Conservation (phyloP, 2,888 invertebrate species). For the Villa cingulata region DNA sequence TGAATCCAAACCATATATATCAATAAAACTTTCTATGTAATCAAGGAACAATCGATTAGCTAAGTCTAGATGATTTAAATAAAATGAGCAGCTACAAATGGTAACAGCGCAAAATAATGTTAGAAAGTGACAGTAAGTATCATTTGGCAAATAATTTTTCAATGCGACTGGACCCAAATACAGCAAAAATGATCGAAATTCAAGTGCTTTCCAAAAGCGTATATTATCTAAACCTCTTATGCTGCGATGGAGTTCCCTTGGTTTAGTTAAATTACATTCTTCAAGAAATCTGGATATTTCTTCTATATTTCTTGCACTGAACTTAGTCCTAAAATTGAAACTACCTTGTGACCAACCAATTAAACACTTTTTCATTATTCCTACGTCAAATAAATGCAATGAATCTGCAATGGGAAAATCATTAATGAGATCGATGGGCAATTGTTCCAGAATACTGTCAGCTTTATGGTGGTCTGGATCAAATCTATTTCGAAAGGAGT, state of each 20-base stretch:
- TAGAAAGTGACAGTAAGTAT: constrained; percentile 15
- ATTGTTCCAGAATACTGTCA: background rate
- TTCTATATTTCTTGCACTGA: too few species aligned
- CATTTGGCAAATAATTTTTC: constrained; percentile 7
- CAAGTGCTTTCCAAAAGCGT: constrained; percentile 16
- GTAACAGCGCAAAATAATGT: constrained; percentile 14
- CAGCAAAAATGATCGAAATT: constrained; percentile 15
- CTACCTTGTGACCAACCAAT: background rate
- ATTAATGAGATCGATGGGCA: constrained; percentile 3
- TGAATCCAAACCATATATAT: constrained; percentile 13
- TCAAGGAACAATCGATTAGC: constrained; percentile 12
- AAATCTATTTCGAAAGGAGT: background rate
- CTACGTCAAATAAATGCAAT: constrained; percentile 5
- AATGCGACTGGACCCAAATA: constrained; percentile 15
- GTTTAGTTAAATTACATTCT: background rate
- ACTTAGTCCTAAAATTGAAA: too few species aligned
- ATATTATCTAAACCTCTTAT: background rate
- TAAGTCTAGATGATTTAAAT: constrained; percentile 6
- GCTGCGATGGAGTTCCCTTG: constrained; percentile 2
- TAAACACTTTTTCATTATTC: background rate
- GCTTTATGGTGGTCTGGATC: background rate
- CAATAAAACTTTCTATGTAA: constrained; percentile 12
- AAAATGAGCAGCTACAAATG: background rate
- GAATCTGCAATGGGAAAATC: constrained; percentile 3
- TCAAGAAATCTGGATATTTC: background rate